Conservation (phyloP, 2,888 invertebrate species). For the Zaprionus bogoriensis region DNA sequence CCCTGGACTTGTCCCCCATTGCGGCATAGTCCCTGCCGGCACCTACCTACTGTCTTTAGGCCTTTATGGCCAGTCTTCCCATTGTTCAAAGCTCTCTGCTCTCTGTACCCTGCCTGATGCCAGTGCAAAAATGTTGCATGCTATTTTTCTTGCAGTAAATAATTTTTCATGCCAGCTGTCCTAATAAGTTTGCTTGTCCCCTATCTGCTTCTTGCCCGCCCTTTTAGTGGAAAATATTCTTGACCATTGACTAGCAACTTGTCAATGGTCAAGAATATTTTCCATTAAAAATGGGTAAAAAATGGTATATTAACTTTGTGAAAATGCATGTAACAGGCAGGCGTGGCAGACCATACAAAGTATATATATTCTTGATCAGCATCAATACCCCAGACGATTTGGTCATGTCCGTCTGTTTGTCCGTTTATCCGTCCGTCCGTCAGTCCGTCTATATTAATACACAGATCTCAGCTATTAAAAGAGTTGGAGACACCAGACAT, state of each 20-base stretch:
- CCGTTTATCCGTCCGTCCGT: no score
- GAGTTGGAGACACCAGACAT: no score
- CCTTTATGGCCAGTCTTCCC: slow-evolving; percentile 28
- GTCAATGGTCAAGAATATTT: slow-evolving; percentile 69
- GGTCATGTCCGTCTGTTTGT: no score
- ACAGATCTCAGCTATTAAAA: no score
- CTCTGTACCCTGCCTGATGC: neutral
- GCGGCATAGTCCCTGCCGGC: neutral
- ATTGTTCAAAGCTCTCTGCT: no score
- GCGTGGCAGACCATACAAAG: no score
- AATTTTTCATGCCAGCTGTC: slow-evolving; percentile 77
- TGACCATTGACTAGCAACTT: slow-evolving; percentile 75
- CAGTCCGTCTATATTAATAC: no score
- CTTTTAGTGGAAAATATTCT: slow-evolving; percentile 43
- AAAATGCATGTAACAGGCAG: no score
- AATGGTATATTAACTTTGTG: no score
- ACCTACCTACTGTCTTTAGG: neutral
- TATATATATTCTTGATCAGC: no score
- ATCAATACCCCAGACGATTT: no score
- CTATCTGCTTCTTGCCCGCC: neutral
- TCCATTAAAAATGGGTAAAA: no score
- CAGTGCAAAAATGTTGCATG: slow-evolving; percentile 62
- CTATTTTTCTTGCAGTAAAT: slow-evolving; percentile 75
- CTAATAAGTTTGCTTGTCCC: slow-evolving; percentile 48
- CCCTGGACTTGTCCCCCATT: neutral